Evolutionary conservation across 2,113 vertebrate species (phyloP).

Genomic region (Origma solitaria): DNA sequence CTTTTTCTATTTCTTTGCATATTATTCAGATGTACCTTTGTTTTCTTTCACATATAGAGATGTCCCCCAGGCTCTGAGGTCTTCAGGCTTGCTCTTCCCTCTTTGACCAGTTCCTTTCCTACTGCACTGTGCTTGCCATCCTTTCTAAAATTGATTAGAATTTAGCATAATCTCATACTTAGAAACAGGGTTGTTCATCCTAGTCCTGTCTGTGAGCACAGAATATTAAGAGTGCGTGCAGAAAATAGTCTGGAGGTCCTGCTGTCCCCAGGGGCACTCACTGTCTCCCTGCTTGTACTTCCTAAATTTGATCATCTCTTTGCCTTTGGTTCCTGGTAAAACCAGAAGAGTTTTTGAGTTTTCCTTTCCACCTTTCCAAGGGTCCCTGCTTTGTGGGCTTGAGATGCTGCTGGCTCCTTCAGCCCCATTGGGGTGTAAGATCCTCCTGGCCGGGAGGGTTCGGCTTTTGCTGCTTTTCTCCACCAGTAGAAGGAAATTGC

Average conservation of each 20-base stretch:
- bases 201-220: not conserved
- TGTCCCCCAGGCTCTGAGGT: not conserved
- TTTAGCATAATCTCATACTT: not conserved
- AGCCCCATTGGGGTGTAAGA: rapidly evolving
- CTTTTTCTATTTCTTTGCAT: not conserved
- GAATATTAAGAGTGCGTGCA: not conserved
- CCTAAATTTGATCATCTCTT: not conserved
- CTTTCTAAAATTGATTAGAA: not conserved
- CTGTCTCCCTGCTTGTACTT: not conserved
- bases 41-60: not conserved
- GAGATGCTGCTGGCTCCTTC: not conserved
- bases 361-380: too few species aligned
- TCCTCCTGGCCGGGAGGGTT: not conserved
- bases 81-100: not conserved
- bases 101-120: not conserved
- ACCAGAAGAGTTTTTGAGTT: not conserved
- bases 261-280: not conserved
- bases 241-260: not conserved
- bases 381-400: not conserved
- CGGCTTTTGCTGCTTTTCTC: not conserved
- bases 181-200: not conserved
- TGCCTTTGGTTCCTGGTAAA: not conserved
- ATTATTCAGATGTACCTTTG: not conserved
- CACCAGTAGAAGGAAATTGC: not conserved
- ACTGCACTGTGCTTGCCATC: not conserved